Percentiles rank a stretch among this genome's conserved stretches.
Conservation (phyloP, 2,888 invertebrate genomes). For the Sialis lutaria region DNA sequence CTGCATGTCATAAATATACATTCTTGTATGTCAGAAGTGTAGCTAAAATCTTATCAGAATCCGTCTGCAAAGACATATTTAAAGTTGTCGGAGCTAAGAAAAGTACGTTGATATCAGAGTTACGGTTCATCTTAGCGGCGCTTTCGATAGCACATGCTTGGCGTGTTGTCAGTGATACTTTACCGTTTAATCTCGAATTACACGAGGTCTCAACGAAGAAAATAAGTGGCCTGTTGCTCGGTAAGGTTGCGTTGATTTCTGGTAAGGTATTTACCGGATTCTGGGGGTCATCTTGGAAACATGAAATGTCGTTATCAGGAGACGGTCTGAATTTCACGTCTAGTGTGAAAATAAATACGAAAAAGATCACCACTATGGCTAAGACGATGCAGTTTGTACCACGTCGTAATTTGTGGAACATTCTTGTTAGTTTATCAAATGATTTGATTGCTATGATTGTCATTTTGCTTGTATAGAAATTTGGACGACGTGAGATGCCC, state of each 20-base stretch:
- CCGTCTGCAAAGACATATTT: constrained; percentile 14
- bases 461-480: no score
- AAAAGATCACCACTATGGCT: no score
- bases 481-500: no score
- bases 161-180: constrained; percentile 30
- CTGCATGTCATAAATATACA: constrained; percentile 30
- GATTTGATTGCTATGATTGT: no score
- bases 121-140: constrained; percentile 41
- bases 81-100: constrained; percentile 28
- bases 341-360: not conserved
- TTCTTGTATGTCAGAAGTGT: constrained; percentile 29
- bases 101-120: constrained; percentile 34
- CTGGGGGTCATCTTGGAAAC: constrained; percentile 3
- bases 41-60: constrained; percentile 20
- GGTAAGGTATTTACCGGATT: not conserved
- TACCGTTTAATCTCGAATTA: constrained; percentile 20
- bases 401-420: no score
- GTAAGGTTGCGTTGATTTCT: constrained; percentile 11
- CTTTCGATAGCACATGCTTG: constrained; percentile 55
- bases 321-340: not conserved
- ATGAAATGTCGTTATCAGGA: not conserved
- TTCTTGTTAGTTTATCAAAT: no score
- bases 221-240: constrained; percentile 29
- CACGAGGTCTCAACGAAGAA: constrained; percentile 54
- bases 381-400: no score